Evolutionary conservation across 2,113 vertebrate genomes (phyloP).

Genomic region (Colius striatus): DNA sequence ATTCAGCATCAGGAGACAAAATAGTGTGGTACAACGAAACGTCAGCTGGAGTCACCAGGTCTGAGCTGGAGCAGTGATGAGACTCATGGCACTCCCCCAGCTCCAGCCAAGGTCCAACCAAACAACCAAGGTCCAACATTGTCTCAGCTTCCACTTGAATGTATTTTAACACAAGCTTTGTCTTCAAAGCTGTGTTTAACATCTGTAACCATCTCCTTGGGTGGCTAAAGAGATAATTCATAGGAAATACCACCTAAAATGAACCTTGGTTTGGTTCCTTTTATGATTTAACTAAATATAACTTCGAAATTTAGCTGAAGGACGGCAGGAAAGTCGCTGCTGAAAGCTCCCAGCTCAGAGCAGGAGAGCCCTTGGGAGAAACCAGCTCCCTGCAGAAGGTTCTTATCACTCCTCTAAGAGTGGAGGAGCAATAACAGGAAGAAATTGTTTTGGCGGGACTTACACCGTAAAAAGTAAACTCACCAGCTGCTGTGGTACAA

Average conservation of each 20-base stretch:
- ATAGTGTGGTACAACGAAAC: accelerated
- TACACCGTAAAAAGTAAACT: constrained; percentile 14
- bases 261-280: neutral
- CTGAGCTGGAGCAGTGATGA: too few relatives aligned
- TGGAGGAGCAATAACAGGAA: constrained; percentile 55
- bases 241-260: neutral
- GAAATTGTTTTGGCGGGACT: constrained; percentile 53
- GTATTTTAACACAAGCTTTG: neutral
- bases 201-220: neutral
- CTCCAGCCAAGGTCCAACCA: too few relatives aligned
- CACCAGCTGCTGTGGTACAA: neutral
- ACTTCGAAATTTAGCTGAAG: neutral
- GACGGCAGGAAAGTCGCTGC: neutral
- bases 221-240: neutral
- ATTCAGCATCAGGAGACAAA: neutral
- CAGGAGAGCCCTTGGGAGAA: neutral
- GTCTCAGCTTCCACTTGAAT: neutral
- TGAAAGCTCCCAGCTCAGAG: neutral
- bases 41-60: neutral
- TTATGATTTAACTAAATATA: neutral
- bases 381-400: neutral
- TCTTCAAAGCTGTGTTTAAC: neutral
- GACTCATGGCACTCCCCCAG: too few relatives aligned
- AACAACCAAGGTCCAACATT: too few relatives aligned
- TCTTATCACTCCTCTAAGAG: neutral